Base-by-base conservation (phyloP, 1,140 invertebrate genomes). In the Aphidius ervi region DNA sequence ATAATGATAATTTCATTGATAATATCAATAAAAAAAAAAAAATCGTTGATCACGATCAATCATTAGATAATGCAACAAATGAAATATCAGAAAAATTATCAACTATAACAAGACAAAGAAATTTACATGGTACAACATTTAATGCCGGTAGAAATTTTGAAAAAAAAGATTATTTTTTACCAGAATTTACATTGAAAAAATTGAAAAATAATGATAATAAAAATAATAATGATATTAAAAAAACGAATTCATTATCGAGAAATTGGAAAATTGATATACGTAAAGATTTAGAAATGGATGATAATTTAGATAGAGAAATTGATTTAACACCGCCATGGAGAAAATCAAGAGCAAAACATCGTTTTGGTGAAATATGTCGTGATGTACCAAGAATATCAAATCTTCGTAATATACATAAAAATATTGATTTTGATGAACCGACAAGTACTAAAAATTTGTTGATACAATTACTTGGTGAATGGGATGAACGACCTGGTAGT, bases 391-490 rank as follows among this genome's bases (percentile, higher is more conserved):
- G 78, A 37, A 77, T 79, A 20, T 74, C 75, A 5, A 77, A 70
- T 52, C 61, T 79, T 5, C 70, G 67, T 3, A 66, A 78, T 40
- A 23, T 79, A 5, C 78, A 79, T 58, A 75, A 78, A 43, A 73
- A 65, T 56, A 63, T 78, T 58, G 78, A 72, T 57, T 62, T 80
- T 4, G 73, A 80, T 23, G 78, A 80, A 31, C 77, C 77, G 5
- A 65, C 69, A 6, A 86, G 85, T 63, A 87, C 87, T 8, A 89
- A 90, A 74, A 86, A 90, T 70, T 78, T 90, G 20, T 71, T 91
- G 40, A 69, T 90, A 20, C 85, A 88, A 73, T 74, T 91, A 47
- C 70, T 91, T 42, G 86, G 88, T 58, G 87, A 89, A 72, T 90
- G 87, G 86, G 87, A 87, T 3, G 86, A 87, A 67, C 69, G 60